Percentiles rank a stretch among this genome's conserved stretches.
phyloP scores from a whole-genome alignment of 92 coral and sea anemone genomes.

The Zoanthus gigantus region DNA sequence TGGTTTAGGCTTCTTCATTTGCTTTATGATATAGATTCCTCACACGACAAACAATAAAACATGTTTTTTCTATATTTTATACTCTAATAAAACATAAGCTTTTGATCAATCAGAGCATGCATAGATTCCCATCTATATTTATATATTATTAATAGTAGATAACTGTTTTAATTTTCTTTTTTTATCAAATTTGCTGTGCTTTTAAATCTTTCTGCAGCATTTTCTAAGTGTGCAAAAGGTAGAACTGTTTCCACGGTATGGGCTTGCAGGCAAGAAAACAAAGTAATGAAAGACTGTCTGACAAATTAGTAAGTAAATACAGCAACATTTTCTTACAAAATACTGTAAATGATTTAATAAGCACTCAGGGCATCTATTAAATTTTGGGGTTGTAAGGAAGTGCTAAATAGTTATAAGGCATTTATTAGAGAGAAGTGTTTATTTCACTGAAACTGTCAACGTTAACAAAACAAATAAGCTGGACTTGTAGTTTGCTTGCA shows the following conservation, averaged over 20 bases:
- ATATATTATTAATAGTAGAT: too few species aligned
- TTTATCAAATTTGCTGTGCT: too few species aligned
- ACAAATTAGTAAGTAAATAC: constrained; percentile 71
- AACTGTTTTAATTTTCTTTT: too few species aligned
- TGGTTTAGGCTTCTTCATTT: too few species aligned
- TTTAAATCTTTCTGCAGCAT: constrained; percentile 57
- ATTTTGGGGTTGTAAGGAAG: background rate
- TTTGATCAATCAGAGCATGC: too few species aligned
- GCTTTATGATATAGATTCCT: too few species aligned
- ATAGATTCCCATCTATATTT: too few species aligned
- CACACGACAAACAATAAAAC: too few species aligned
- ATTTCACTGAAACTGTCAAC: background rate
- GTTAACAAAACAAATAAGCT: background rate
- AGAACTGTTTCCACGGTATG: constrained; percentile 89
- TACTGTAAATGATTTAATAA: background rate
- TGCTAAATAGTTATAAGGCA: background rate
- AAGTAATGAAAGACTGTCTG: constrained; percentile 88
- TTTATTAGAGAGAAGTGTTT: background rate
- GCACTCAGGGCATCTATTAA: background rate
- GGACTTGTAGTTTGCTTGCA: background rate
- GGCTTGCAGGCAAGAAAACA: constrained; percentile 88
- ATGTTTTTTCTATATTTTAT: too few species aligned
- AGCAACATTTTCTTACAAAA: too few species aligned
- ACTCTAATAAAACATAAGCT: too few species aligned
- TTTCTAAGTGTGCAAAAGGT: constrained; percentile 88